phyloP scores from a whole-genome alignment of 2,888 invertebrate genomes.

The Lamellibrachia columna region DNA sequence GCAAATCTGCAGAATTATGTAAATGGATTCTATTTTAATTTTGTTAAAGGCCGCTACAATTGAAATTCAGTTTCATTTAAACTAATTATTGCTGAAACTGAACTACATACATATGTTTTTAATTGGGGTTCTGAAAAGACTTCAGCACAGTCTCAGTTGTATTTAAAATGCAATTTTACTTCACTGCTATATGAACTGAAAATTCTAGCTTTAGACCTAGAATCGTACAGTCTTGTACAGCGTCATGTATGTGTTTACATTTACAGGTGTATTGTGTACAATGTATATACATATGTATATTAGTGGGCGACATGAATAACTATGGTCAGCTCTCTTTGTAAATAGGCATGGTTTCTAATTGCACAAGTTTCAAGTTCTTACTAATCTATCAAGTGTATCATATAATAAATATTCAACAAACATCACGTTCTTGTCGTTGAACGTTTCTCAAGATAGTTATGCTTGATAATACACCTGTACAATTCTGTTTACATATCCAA shows the following conservation, averaged over 20 bases:
- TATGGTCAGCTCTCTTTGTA: not conserved
- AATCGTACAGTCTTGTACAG: constrained; percentile 7
- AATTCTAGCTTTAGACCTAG: not conserved
- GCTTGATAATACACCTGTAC: not conserved
- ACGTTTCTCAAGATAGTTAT: not conserved
- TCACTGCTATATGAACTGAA: not conserved
- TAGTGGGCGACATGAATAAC: not conserved
- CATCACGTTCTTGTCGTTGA: not conserved
- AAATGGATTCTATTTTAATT: no score
- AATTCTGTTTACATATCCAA: no score
- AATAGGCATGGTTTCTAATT: not conserved
- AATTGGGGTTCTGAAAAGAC: no score
- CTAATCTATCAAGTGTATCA: not conserved
- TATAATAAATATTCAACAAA: not conserved
- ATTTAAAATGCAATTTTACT: not conserved
- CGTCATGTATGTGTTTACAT: constrained; percentile 2
- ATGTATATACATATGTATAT: constrained; percentile 10
- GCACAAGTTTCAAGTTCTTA: constrained; percentile 1
- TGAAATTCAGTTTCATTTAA: no score
- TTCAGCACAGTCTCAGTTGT: not conserved
- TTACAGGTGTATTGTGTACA: not conserved
- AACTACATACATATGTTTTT: no score
- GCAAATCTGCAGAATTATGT: no score
- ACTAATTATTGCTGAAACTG: no score
- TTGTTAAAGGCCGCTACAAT: no score